These are phyloP conservation scores for Sphaeridia pumilis DNA, from an alignment of 2,888 invertebrate species.

Conservation along the genomic window DNA sequence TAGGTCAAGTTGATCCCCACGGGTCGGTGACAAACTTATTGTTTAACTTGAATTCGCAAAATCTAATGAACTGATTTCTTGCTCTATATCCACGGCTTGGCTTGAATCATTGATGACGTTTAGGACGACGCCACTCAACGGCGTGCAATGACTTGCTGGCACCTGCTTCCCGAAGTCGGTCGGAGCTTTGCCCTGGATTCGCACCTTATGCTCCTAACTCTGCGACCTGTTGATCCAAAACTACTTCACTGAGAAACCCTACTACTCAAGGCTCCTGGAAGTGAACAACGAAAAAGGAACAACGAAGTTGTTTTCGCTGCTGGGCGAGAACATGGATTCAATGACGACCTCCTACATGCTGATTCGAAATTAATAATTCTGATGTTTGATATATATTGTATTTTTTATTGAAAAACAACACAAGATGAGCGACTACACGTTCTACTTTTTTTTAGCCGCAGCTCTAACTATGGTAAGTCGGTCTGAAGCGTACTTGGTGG, in stretches of 20 bases:
- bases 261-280: conserved; percentile 66
- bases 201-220: conserved; percentile 61
- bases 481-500: too few relatives aligned
- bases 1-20: too few relatives aligned
- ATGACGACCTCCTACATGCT: too few relatives aligned
- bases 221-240: conserved; percentile 66
- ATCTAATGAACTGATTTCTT: too few relatives aligned
- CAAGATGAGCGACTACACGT: conserved; percentile 88
- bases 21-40: too few relatives aligned
- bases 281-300: conserved; percentile 75
- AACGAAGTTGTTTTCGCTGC: conserved; percentile 58
- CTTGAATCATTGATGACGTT: conserved; percentile 77
- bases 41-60: too few relatives aligned
- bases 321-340: conserved; percentile 73
- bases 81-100: too few relatives aligned
- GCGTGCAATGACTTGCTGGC: conserved; percentile 85
- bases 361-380: too few relatives aligned
- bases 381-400: too few relatives aligned
- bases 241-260: conserved; percentile 61
- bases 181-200: conserved; percentile 74
- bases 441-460: conserved; percentile 77
- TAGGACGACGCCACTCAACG: conserved; percentile 75
- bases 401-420: too few relatives aligned
- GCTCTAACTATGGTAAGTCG: conserved; percentile 75
- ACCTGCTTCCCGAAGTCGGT: conserved; percentile 50